Evolutionary conservation across 2,888 invertebrate genomes (phyloP), one percentile per base, ranked within the genome.

Genomic region (Cryptophagus acutangulus): DNA sequence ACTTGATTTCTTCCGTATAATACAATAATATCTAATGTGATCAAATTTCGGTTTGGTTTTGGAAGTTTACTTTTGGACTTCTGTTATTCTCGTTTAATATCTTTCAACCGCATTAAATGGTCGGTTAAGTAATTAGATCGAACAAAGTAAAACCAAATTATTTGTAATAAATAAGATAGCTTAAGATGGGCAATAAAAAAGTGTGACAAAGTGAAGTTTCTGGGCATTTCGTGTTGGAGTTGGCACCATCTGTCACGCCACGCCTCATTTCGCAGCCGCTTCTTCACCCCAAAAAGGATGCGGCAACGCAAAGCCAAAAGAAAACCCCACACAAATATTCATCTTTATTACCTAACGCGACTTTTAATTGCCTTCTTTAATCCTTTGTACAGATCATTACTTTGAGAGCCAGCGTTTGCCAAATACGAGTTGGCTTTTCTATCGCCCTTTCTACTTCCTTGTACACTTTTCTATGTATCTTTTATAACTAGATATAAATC

Each of bases 291-390:
- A 26, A 26, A 26, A 3, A 26, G 5, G n/a, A 3, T 3, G 26
- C n/a, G n/a, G n/a, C n/a, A n/a, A n/a, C n/a, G n/a, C n/a, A 48
- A 51, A 48, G n/a, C 26, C 3, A 6, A 26, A 26, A 31, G n/a
- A 52, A 53, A 52, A 54, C 50, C 49, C 45, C 50, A 42, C 51
- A 54, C 53, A 57, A 61, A 61, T 63, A 63, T 63, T 59, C 61
- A 59, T 62, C 62, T 62, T 62, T 62, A 63, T 63, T 62, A 61
- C 59, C 51, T 55, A 55, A 53, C 50, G 52, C 55, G 55, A 61
- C 58, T 63, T 62, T 62, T 63, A 62, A 63, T 62, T 62, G 60
- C 53, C 51, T 56, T 56, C 57, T 55, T 55, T 61, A 61, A 61
- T 61, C 54, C 52, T 45, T 49, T 49, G 53, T 55, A 54, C 57